Evolutionary conservation across 1,140 invertebrate species (phyloP), one percentile per base, ranked within the genome.

Genomic region (Samia ricini): DNA sequence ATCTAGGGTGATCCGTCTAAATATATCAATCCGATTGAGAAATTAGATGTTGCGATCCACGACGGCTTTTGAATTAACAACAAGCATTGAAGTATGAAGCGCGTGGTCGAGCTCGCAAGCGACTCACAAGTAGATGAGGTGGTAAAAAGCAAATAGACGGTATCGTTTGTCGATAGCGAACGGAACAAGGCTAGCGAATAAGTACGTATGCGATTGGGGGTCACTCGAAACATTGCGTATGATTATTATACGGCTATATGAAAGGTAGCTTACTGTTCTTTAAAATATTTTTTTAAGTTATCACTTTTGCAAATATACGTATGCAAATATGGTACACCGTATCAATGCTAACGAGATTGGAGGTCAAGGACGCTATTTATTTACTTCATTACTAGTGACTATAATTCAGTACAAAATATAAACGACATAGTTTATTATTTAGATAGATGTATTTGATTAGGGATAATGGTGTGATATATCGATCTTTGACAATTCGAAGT

Each of bases 101-200:
- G 59, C 61, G 64, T 50, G 64, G 48, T 42, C 72, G 79, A 77
- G 80, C 83, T 86, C 74, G 75, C 33, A 56, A 61, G 26, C 61
- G 66, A 71, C 75, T 76, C 77, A 77, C 69, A 66, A 77, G 64
- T 76, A 71, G 76, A 76, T 70, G 72, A 77, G 62, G 65, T 69
- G 62, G 65, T 71, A 56, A 70, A 67, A 60, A 76, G 64, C 61
- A 57, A 68, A 68, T 68, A 70, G 56, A 62, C 59, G 49, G 49
- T 56, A 70, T 68, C 56, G 66, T 67, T 72, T 66, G 69, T 63
- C 58, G 64, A 22, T 54, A 59, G 63, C 68, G 72, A 69, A 67
- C 66, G 67, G 64, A 61, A 61, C 71, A 76, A 73, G 76, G 79
- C 76, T 75, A 72, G 42, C 33, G 65, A 66, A 72, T 61, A 72